Evolutionary conservation across 2,797 vertebrate genomes (phyloP), one percentile per base, ranked within the genome.

Genomic region (Epinephelus coioides): DNA sequence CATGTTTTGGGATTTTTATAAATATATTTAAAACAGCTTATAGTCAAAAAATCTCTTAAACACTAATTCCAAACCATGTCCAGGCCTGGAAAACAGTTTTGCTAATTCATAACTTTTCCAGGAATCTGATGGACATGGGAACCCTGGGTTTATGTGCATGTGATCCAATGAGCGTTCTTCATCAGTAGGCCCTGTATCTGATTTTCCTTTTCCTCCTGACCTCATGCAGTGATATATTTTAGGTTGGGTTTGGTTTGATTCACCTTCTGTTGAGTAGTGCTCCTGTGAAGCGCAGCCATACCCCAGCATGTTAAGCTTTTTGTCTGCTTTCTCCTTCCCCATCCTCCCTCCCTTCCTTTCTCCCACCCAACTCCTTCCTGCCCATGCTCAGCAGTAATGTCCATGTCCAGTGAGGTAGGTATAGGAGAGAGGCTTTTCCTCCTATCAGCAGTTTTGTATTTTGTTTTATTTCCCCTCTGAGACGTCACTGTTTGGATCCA

Each of bases 331-430:
- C 69, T 78, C 49, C 57, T 21, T 8, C 11, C 49, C 46, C 5
- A 18, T 7, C 73, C 54, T 13, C 51, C 73, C 54, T 13, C 51
- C 67, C 62, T 30, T 63, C 56, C 53, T 56, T 49, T 66, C 74
- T 72, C 73, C 65, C 50, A 30, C 50, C 38, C n/a, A 46, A 13
- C 71, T 40, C 63, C 72, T 57, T 70, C 69, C 61, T 76, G 70
- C 68, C 81, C 21, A 40, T 87, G 75, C 66, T 86, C 87, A 87
- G 84, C 81, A 82, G 73, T 83, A 85, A 87, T 90, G 85, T 92
- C 65, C 83, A 79, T 83, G 76, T 86, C 79, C 81, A 82, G 65
- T 88, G 79, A 93, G 91, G 91, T 94, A 92, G 89, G 88, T 91
- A 69, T 51, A 77, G 74, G 50, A 82, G 66, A 69, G 65, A 63